Evolutionary conservation across 2,113 vertebrate species (phyloP).

Genomic region (Edolisoma coerulescens): DNA sequence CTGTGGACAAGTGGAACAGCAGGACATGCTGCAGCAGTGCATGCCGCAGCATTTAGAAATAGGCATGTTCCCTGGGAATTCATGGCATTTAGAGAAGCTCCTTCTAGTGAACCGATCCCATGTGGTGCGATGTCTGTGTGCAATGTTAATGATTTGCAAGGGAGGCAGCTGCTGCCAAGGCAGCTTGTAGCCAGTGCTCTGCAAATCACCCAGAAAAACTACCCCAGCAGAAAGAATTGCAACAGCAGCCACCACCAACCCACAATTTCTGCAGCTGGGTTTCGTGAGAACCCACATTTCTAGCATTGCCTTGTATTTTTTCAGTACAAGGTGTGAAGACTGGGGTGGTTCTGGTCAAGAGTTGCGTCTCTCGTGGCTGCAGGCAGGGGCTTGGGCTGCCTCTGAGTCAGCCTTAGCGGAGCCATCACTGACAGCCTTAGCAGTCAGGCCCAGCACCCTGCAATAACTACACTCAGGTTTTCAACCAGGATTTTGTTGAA

Average conservation of each 20-base stretch:
- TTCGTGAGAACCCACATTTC: rapidly evolving
- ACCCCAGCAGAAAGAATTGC: not conserved
- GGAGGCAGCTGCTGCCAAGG: not conserved
- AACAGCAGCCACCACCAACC: not conserved
- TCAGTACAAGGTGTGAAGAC: not conserved
- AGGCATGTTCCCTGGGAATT: not conserved
- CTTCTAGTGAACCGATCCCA: not conserved
- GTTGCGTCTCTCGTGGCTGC: not conserved
- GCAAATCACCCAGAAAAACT: not conserved
- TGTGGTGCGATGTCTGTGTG: rapidly evolving
- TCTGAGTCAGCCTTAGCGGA: not conserved
- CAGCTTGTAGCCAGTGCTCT: rapidly evolving
- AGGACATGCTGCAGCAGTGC: rapidly evolving
- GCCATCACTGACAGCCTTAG: not conserved
- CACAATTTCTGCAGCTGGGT: not conserved
- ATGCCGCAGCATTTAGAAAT: not conserved
- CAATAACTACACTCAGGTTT: not conserved
- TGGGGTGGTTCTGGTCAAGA: not conserved
- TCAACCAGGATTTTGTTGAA: not conserved
- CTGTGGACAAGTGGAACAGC: rapidly evolving
- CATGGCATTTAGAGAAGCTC: not conserved
- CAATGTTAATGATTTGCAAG: not conserved
- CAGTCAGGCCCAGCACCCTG: not conserved
- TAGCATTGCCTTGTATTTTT: not conserved
- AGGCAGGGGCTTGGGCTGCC: rapidly evolving